Conservation (phyloP, 2,113 vertebrate species). For the Anarrhichthys ocellatus region DNA sequence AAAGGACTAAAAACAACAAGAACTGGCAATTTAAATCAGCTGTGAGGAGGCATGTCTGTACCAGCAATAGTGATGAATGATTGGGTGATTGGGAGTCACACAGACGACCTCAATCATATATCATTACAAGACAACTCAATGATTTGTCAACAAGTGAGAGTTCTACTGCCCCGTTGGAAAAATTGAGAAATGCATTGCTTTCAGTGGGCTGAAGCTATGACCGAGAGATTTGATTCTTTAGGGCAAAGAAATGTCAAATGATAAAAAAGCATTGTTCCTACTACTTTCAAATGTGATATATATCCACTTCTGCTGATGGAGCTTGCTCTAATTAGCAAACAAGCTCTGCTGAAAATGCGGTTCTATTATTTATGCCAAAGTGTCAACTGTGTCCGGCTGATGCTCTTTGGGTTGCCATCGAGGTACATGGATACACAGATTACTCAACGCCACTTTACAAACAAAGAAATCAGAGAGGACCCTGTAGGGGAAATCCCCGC, state of each 20-base stretch:
- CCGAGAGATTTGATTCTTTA: neutral
- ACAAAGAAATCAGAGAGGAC: conserved; percentile 14
- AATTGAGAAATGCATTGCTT: conserved; percentile 26
- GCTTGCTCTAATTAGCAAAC: conserved; percentile 49
- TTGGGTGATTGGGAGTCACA: conserved; percentile 19
- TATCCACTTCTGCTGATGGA: conserved; percentile 43
- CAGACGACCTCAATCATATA: conserved; percentile 31
- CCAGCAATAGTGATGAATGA: conserved; percentile 32
- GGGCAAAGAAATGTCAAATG: conserved; percentile 21
- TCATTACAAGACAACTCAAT: conserved; percentile 19
- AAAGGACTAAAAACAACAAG: conserved; percentile 5
- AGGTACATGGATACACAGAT: conserved; percentile 24
- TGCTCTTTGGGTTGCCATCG: conserved; percentile 20
- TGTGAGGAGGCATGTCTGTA: conserved; percentile 3
- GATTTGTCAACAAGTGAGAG: conserved; percentile 33
- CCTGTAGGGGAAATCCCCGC: conserved; percentile 30
- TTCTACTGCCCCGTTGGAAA: conserved; percentile 20
- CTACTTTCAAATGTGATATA: conserved; percentile 30
- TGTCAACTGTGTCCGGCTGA: neutral
- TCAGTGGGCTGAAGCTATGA: neutral
- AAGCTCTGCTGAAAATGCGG: conserved; percentile 37
- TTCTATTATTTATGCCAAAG: conserved; percentile 46
- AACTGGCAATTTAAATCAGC: conserved; percentile 26
- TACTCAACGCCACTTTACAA: conserved; percentile 34
- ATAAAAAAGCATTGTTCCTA: conserved; percentile 1